Conservation (phyloP, 1,140 invertebrate species). For the Colletes latitarsis region DNA sequence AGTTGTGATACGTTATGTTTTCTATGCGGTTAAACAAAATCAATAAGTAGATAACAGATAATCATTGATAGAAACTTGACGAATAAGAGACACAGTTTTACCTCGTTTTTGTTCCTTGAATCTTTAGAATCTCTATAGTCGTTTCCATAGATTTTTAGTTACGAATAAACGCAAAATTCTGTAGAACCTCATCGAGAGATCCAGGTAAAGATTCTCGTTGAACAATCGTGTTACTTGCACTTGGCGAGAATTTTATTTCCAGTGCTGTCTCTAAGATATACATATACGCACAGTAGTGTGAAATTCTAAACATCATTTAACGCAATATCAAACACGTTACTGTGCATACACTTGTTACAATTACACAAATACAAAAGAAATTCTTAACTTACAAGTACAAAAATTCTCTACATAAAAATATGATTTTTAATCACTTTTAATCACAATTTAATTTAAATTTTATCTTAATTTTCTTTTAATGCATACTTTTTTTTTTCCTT, state of each 20-base stretch:
- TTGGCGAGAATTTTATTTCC: background rate
- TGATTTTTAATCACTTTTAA: no score
- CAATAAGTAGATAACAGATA: background rate
- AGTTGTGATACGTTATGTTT: conserved; percentile 28
- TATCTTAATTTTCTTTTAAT: no score
- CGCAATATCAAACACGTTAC: background rate
- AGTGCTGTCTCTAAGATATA: background rate
- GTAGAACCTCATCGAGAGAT: background rate
- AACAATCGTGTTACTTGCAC: background rate
- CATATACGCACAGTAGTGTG: background rate
- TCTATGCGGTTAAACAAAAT: background rate
- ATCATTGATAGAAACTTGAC: background rate
- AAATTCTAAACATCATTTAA: background rate
- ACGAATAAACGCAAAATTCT: background rate
- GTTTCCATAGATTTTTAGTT: conserved; percentile 8
- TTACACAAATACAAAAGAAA: background rate
- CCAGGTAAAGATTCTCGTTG: background rate
- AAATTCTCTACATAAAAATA: background rate
- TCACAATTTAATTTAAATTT: no score
- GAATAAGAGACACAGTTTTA: background rate
- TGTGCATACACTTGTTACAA: background rate
- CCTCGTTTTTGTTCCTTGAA: conserved; percentile 1
- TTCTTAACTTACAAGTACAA: background rate
- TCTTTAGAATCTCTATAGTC: background rate
- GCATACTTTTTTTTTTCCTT: no score